Evolutionary conservation across 2,797 vertebrate species (phyloP).

Genomic region (Galagoides demidoff): DNA sequence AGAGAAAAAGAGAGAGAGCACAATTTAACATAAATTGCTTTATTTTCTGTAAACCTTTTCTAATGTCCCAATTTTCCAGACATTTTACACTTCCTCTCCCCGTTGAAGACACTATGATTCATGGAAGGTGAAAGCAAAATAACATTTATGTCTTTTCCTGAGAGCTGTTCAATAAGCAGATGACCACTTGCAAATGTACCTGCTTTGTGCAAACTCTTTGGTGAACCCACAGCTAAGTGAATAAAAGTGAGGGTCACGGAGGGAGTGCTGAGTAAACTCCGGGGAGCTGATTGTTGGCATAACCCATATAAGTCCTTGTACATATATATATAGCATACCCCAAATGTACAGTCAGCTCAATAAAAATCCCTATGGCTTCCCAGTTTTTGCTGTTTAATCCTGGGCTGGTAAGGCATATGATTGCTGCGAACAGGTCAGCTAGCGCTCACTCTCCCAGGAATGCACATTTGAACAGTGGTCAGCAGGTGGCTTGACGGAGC

Average conservation of each 20-base stretch:
- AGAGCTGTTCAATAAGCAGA: constrained; percentile 58
- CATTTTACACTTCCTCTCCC: constrained; percentile 32
- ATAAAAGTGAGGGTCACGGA: neutral
- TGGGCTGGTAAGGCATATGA: neutral
- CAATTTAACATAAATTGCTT: neutral
- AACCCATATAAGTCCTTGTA: neutral
- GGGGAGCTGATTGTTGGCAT: neutral
- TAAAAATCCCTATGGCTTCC: neutral
- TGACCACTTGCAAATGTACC: constrained; percentile 35
- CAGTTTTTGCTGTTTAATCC: neutral
- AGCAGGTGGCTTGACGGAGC: neutral
- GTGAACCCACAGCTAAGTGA: neutral
- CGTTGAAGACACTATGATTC: constrained; percentile 22
- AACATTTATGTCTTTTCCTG: constrained; percentile 60
- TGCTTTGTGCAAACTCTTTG: constrained; percentile 10
- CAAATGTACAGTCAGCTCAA: neutral
- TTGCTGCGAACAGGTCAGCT: rapidly evolving
- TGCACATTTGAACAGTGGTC: neutral
- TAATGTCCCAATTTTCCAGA: neutral
- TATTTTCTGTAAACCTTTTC: neutral
- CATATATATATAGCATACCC: neutral
- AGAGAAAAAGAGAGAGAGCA: no score
- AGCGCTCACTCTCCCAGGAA: neutral
- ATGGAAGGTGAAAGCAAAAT: constrained; percentile 45
- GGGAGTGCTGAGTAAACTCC: neutral